Evolutionary conservation across 2,797 vertebrate species (phyloP).

Genomic region (Luscinia megarhynchos): DNA sequence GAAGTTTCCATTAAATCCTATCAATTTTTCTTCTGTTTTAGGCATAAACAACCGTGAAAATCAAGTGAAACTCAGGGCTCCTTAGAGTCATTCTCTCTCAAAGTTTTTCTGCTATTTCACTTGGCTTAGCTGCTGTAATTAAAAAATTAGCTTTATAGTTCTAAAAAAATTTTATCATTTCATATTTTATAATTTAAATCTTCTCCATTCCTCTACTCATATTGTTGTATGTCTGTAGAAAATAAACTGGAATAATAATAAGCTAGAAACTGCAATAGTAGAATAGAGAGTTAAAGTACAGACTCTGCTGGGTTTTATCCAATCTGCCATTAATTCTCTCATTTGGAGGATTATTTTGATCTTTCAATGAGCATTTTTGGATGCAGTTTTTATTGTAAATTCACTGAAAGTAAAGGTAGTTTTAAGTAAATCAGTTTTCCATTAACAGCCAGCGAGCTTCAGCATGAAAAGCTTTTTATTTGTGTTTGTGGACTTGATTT

Average conservation of each 20-base stretch:
- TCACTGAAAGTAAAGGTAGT: not conserved
- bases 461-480: not conserved
- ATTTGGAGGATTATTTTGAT: not conserved
- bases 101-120: not conserved
- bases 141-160: not conserved
- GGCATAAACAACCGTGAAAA: not conserved
- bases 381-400: not conserved
- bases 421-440: not conserved
- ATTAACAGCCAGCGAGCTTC: not conserved
- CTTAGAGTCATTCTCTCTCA: not conserved
- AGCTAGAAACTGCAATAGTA: not conserved
- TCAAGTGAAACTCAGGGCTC: not conserved
- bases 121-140: not conserved
- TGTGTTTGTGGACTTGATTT: not conserved
- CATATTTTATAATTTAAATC: not conserved
- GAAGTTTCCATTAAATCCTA: not conserved
- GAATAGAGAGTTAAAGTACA: not conserved
- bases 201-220: not conserved
- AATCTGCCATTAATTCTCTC: not conserved
- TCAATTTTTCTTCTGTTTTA: not conserved
- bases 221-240: not conserved
- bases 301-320: not conserved
- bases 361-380: not conserved
- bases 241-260: not conserved
- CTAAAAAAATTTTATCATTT: fast-evolving